Percentiles rank a stretch among this genome's conserved stretches.
Evolutionary conservation across 2,888 invertebrate species (phyloP).

Genomic region (Dugesia japonica): DNA sequence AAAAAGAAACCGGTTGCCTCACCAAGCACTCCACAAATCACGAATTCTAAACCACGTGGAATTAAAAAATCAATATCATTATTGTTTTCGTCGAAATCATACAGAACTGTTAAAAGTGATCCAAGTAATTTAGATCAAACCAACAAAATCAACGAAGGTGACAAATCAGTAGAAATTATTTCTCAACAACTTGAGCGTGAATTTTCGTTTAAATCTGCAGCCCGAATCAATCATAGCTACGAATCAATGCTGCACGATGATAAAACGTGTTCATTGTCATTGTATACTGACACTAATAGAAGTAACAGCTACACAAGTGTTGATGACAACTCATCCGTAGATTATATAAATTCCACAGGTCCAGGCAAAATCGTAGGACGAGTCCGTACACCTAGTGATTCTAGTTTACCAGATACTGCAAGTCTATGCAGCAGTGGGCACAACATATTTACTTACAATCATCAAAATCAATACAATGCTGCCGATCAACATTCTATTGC

Average conservation of each 20-base stretch:
- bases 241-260: not conserved
- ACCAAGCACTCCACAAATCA: not conserved
- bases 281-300: not conserved
- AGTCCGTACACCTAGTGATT: not conserved
- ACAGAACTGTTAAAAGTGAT: conserved; percentile 3
- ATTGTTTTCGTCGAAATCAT: not conserved
- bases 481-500: conserved; percentile 13
- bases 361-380: not conserved
- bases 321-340: not conserved
- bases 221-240: not conserved
- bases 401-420: not conserved
- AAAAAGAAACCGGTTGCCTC: not conserved
- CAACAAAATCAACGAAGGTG: too few relatives aligned
- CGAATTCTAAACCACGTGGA: not conserved
- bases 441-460: not conserved
- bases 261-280: not conserved
- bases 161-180: not conserved
- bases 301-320: not conserved
- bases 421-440: not conserved
- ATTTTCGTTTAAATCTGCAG: not conserved
- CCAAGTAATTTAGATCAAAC: not conserved
- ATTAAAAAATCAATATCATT: not conserved
- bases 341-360: not conserved
- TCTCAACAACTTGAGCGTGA: not conserved
- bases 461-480: not conserved